Evolutionary conservation across 2,797 vertebrate genomes (phyloP).

Genomic region (Agapornis canus): DNA sequence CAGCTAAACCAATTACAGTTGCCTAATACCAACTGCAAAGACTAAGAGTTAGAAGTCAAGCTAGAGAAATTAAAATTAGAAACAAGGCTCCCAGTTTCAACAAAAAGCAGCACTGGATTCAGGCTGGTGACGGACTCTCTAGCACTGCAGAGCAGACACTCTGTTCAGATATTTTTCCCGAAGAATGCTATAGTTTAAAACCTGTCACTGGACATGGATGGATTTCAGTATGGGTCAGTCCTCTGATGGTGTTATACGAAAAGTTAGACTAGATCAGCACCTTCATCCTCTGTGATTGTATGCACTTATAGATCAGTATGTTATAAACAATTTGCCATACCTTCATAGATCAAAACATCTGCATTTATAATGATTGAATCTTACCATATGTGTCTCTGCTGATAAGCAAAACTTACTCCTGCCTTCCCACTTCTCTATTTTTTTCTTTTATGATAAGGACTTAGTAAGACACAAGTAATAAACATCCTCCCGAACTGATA

Average conservation of each 20-base stretch:
- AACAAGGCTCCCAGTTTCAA: background rate
- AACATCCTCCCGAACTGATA: conserved; percentile 23
- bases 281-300: background rate
- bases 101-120: background rate
- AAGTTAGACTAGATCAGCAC: background rate
- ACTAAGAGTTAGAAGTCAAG: background rate
- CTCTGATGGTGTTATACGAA: background rate
- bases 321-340: background rate
- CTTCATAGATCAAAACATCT: background rate
- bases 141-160: background rate
- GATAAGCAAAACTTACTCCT: background rate
- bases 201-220: background rate
- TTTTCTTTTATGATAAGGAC: background rate
- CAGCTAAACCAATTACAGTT: background rate
- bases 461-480: conserved; percentile 20
- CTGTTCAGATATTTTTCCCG: background rate
- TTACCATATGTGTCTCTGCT: background rate
- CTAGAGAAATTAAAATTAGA: background rate
- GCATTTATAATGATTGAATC: background rate
- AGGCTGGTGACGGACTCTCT: background rate
- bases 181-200: background rate
- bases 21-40: background rate
- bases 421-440: background rate
- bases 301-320: background rate
- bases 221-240: background rate